These are phyloP conservation scores for Trachops cirrhosus DNA, from an alignment of 2,797 vertebrate species.

Conservation along the genomic window DNA sequence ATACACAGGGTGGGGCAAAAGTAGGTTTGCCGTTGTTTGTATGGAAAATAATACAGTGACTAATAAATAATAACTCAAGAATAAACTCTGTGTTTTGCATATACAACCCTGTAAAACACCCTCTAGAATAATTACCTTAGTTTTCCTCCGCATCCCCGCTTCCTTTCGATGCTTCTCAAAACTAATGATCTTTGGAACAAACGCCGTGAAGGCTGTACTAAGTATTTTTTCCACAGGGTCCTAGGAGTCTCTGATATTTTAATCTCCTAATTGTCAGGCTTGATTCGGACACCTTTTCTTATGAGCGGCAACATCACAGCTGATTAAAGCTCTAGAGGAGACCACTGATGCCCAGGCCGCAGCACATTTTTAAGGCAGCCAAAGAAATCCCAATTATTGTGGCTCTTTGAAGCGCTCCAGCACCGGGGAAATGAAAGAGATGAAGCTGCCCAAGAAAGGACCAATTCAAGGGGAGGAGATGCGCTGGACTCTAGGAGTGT, in stretches of 20 bases:
- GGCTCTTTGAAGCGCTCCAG: not conserved
- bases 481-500: not conserved
- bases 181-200: not conserved
- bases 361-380: not conserved
- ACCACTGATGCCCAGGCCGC: fast-evolving
- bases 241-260: not conserved
- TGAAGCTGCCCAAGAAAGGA: not conserved
- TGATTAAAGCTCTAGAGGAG: not conserved
- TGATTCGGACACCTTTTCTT: not conserved
- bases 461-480: not conserved
- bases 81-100: not conserved
- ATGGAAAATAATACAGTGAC: not conserved
- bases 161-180: not conserved
- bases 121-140: not conserved
- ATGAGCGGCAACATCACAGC: not conserved
- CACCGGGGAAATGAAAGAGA: not conserved
- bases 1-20: not conserved
- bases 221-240: not conserved
- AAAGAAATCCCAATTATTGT: not conserved
- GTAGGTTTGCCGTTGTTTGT: not conserved
- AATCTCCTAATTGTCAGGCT: not conserved
- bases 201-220: not conserved
- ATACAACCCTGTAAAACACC: not conserved
- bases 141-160: not conserved
- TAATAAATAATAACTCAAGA: not conserved